Conservation (phyloP, 2,888 invertebrate species). For the Machimus atricapillus region DNA sequence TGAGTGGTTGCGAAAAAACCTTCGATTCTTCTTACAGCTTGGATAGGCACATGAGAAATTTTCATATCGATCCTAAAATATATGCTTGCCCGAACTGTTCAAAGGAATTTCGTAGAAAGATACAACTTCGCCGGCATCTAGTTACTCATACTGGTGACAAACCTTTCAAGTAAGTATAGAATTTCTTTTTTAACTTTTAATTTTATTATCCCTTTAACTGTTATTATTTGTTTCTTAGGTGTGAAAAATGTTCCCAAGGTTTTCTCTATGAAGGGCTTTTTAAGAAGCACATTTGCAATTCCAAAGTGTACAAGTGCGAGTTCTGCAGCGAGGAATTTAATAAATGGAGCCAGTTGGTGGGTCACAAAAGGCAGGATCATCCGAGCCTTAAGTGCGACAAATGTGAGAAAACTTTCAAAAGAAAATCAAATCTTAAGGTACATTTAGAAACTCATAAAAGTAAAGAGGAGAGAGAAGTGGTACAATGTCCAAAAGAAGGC, state of each 20-base stretch:
- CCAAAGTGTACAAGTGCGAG: constrained; percentile 64
- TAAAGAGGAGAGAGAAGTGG: constrained; percentile 47
- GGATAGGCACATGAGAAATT: constrained; percentile 66
- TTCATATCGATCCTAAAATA: constrained; percentile 61
- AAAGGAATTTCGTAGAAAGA: constrained; percentile 66
- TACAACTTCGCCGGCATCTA: constrained; percentile 67
- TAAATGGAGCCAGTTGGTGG: constrained; percentile 64
- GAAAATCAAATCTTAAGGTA: constrained; percentile 47
- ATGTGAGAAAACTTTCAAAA: constrained; percentile 53
- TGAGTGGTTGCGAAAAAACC: constrained; percentile 62
- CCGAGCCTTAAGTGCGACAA: constrained; percentile 51
- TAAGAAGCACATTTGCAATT: constrained; percentile 63
- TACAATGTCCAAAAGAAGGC: constrained; percentile 57
- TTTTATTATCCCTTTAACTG: background rate
- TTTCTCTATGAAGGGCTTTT: constrained; percentile 64
- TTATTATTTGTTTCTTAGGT: constrained; percentile 59
- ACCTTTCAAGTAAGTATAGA: constrained; percentile 52
- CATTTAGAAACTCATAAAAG: constrained; percentile 53
- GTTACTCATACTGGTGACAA: constrained; percentile 63
- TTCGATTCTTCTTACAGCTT: constrained; percentile 67
- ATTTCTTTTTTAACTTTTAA: constrained; percentile 52
- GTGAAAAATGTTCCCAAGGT: constrained; percentile 65
- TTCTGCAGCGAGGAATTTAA: constrained; percentile 64
- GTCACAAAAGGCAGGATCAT: constrained; percentile 57
- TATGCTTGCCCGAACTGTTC: constrained; percentile 66